Evolutionary conservation across 1,140 invertebrate genomes (phyloP), one percentile per base, ranked within the genome.

Genomic region (Eubasilissa regina): DNA sequence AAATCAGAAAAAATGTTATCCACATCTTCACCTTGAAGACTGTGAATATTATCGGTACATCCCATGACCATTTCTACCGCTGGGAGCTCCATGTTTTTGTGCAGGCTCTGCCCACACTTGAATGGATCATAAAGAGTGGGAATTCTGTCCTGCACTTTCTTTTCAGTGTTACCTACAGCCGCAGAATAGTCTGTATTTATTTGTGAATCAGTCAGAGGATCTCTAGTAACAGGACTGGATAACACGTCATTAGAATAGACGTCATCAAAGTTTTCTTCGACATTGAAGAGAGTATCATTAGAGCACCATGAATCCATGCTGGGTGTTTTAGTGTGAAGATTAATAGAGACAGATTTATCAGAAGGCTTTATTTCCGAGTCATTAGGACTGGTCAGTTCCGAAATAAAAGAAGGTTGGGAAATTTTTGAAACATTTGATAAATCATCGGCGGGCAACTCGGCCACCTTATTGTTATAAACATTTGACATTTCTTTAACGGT

Each of bases 241-340:
- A 66, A 11, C 17, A 64, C 56, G 47, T 82, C 80, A 19, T 73
- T 78, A 4, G 64, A 79, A 21, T 74, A 82, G 15, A 66, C 25
- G 83, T 89, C 89, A 62, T 89, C 89, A 81, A 89, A 89, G 72
- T 89, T 89, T 80, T 92, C 91, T 81, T 92, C 91, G 4, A 91
- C 87, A 82, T 92, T 91, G 83, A 91, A 92, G 4, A 92, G 84
- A 1, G 91, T 92, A 83, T 92, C 91, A 82, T 91, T 91, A 44
- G 91, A 92, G 84, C 91, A 91, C 87, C 90, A 92, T 6, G 90
- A 92, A 83, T 91, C 90, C 79, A 91, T 91, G 81, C 90, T 92
- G 66, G 90, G 90, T 21, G 91, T 90, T 84, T 91, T 90, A 9
- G 89, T 87, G 75, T 90, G 86, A 75, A 87, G 51, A 70, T 72